Percentiles rank a stretch among this genome's conserved stretches.
Conservation (phyloP, 2,113 vertebrate genomes). For the Chrysemys picta region DNA sequence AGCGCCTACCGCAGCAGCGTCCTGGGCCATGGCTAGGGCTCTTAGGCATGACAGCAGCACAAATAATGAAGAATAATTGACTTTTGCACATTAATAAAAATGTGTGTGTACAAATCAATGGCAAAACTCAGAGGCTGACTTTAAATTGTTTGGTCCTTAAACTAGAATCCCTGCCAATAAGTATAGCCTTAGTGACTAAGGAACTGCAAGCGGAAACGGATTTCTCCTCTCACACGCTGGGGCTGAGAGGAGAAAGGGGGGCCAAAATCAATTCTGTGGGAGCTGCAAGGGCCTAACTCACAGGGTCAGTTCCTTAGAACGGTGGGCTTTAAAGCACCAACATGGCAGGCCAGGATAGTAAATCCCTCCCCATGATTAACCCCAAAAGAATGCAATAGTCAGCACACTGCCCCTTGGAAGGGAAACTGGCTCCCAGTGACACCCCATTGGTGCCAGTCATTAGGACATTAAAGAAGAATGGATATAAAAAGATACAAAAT, state of each 20-base stretch:
- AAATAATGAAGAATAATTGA: background rate
- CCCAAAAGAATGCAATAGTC: background rate
- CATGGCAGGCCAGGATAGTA: background rate
- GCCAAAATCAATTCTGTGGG: background rate
- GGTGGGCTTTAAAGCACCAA: background rate
- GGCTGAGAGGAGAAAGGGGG: background rate
- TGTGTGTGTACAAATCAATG: background rate
- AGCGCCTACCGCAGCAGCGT: background rate
- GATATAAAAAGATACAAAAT: constrained; percentile 53
- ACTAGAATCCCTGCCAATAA: background rate
- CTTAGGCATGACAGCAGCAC: background rate
- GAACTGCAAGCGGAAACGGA: background rate
- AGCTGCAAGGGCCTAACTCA: background rate
- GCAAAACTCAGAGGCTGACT: background rate
- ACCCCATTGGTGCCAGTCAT: too few species aligned
- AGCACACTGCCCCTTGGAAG: background rate
- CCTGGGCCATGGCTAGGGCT: background rate
- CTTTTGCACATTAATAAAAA: background rate
- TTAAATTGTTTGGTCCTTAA: background rate
- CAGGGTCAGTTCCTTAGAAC: background rate
- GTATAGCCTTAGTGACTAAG: background rate
- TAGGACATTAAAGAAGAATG: background rate
- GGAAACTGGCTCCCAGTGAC: background rate
- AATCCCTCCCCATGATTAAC: background rate
- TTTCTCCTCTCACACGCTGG: background rate